These are phyloP conservation scores for Ditula angustiorana DNA, from an alignment of 2,888 invertebrate species.

Conservation along the genomic window DNA sequence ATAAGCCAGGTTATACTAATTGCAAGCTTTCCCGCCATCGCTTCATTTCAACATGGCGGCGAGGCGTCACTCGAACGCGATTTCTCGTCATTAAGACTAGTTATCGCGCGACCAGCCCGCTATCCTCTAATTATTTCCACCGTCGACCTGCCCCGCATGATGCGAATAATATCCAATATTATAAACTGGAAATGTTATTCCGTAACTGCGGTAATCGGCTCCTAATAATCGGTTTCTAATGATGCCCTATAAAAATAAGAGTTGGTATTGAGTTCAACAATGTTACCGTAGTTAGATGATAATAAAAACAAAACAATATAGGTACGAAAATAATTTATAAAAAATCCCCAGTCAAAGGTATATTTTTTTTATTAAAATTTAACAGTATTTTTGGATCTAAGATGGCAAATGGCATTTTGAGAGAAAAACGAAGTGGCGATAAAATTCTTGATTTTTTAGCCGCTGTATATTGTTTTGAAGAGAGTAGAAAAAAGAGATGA, in stretches of 20 bases:
- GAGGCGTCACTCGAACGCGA: conserved; percentile 52
- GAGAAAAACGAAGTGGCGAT: too few relatives aligned
- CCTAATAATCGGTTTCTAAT: conserved; percentile 36
- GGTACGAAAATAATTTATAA: too few relatives aligned
- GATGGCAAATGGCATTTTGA: too few relatives aligned
- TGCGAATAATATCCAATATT: conserved; percentile 73
- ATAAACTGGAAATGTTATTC: conserved; percentile 60
- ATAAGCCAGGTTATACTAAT: conserved; percentile 52
- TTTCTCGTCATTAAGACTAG: conserved; percentile 79
- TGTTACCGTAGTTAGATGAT: too few relatives aligned
- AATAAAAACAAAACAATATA: too few relatives aligned
- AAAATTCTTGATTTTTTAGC: too few relatives aligned
- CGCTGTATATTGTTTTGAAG: too few relatives aligned
- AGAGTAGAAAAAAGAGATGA: too few relatives aligned
- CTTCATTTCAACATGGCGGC: conserved; percentile 72
- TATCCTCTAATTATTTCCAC: conserved; percentile 77
- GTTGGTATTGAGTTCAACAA: neutral
- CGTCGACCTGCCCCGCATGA: conserved; percentile 63
- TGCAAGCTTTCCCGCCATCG: conserved; percentile 71
- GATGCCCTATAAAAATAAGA: conserved; percentile 40
- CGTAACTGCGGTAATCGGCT: conserved; percentile 33
- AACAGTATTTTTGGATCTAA: too few relatives aligned
- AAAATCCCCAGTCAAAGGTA: too few relatives aligned
- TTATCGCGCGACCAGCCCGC: conserved; percentile 75
- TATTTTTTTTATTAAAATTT: too few relatives aligned